Evolutionary conservation across 2,888 invertebrate genomes (phyloP).

Genomic region (Campoplex capitator): DNA sequence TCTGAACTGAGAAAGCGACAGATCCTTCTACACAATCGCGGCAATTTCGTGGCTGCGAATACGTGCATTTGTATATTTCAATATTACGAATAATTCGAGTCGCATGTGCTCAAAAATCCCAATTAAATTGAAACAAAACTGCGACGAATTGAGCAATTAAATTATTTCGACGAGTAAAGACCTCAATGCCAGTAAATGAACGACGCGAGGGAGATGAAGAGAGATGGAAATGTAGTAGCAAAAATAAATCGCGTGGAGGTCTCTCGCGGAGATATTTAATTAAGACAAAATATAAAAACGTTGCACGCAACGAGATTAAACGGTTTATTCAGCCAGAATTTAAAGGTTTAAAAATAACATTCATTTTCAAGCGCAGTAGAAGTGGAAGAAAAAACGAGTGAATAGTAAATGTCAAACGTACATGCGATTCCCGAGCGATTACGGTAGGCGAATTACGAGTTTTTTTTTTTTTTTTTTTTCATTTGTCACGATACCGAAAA

Average conservation of each 20-base stretch:
- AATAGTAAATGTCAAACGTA: conserved; percentile 53
- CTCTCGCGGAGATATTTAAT: conserved; percentile 47
- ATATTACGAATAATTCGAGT: background rate
- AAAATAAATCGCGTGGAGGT: conserved; percentile 22
- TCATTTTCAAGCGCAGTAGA: background rate
- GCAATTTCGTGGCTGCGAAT: background rate
- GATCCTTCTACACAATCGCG: background rate
- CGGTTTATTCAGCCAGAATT: conserved; percentile 43
- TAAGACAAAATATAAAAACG: conserved; percentile 56
- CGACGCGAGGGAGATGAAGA: background rate
- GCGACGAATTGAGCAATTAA: background rate
- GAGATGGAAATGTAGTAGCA: background rate
- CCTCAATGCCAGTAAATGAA: background rate
- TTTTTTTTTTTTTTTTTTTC: conserved; percentile 46
- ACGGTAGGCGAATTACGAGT: conserved; percentile 34
- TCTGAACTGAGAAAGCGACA: background rate
- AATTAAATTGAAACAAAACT: background rate
- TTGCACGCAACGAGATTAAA: conserved; percentile 67
- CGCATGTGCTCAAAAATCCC: background rate
- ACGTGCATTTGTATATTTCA: background rate
- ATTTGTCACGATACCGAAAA: conserved; percentile 46
- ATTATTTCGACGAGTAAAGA: background rate
- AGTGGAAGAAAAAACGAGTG: conserved; percentile 6
- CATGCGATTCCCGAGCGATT: conserved; percentile 20
- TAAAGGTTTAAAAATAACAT: conserved; percentile 22